These are phyloP conservation scores for Myotis myotis DNA, from an alignment of 2,797 vertebrate genomes.

Conservation along the genomic window DNA sequence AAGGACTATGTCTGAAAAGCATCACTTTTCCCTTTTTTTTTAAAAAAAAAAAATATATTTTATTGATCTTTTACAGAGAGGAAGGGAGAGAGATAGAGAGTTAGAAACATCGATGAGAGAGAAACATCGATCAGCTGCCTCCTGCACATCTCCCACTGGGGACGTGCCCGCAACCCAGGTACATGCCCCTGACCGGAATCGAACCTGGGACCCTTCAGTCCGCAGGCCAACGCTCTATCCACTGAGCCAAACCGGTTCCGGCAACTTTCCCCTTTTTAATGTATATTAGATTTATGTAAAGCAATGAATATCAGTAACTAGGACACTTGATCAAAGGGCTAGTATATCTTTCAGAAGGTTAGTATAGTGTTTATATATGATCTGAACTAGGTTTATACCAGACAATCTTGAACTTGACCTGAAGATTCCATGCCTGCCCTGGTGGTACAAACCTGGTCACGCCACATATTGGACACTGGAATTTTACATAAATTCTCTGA, in stretches of 20 bases:
- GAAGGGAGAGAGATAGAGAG: too few relatives aligned
- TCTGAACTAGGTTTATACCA: background rate
- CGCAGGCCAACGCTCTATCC: too few relatives aligned
- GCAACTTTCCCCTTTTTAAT: background rate
- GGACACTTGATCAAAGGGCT: background rate
- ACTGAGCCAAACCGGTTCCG: too few relatives aligned
- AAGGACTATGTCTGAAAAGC: background rate
- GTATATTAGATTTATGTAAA: background rate
- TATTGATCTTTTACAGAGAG: too few relatives aligned
- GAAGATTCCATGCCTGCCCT: background rate
- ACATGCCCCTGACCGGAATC: too few relatives aligned
- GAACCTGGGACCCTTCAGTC: too few relatives aligned
- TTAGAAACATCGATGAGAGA: too few relatives aligned
- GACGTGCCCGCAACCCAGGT: too few relatives aligned
- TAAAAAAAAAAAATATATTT: too few relatives aligned
- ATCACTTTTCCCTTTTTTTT: slow-evolving; percentile 12
- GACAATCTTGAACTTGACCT: background rate
- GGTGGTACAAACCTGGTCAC: background rate
- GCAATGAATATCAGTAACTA: background rate
- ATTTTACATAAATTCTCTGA: background rate
- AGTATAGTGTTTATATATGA: background rate
- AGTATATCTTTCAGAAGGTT: background rate
- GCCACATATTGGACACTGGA: background rate
- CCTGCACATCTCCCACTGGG: too few relatives aligned
- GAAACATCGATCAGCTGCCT: too few relatives aligned